Base-by-base conservation (phyloP, 2,113 vertebrate genomes). In the Percopsis transmontana region DNA sequence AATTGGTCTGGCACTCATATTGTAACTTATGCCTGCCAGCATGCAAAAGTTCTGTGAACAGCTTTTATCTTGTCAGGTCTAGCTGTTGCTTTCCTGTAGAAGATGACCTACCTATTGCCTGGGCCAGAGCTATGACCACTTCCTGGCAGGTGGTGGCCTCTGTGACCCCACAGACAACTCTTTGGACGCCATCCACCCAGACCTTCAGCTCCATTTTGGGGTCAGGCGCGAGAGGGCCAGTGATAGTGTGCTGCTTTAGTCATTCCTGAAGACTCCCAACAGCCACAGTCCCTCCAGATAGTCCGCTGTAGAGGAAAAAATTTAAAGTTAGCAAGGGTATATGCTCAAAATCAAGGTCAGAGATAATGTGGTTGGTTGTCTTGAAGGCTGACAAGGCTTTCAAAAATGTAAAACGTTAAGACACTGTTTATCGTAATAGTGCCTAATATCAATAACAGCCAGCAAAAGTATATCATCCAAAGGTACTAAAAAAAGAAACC, bases 121-220 rank as follows among this genome's bases (percentile, higher is more conserved):
- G 97, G 50, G 97, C 97, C 81, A 99, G 91, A 68, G 97, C 97
- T 72, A 99, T 99, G n/a, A 99, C 97, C 68, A 99, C 97, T 73
- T 99, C 97, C 80, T 99, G 96, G 92, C 97, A 99, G 39, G 97
- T 98, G 57, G 97, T 99, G 72, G 94, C 94, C 88, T 99, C 97
- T 0, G 97, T 98, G 87, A 99, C 97, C 4, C 97, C 97, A 21
- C 97, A 99, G 48, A 99, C 97, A 1, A 99, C 96, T 68, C 97
- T 94, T 90, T 99, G 97, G 67, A 98, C 94, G 86, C 97, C 97
- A 72, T 99, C 97, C 71, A 99, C 97, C 97, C 97, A 99, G 76
- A 99, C 97, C 86, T 99, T 99, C 63, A 99, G 95, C 91, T 99
- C 97, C 97, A 99, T 99, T 87, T 87, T 93, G 80, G 8, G 76